These are phyloP conservation scores for Sparus aurata DNA, from an alignment of 2,797 vertebrate genomes.

Conservation along the genomic window DNA sequence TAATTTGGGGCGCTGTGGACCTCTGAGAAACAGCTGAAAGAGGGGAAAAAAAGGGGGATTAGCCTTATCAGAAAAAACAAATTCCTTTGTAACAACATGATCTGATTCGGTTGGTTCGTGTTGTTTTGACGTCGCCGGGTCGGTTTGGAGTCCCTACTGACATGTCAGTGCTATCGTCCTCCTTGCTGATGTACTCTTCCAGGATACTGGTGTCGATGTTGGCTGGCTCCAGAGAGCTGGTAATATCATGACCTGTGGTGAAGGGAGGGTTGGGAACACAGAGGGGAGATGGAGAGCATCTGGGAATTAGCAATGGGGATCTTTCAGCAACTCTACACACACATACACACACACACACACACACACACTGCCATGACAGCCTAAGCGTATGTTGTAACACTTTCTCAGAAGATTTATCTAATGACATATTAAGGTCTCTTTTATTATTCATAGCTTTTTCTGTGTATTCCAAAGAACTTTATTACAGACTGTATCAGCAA, in stretches of 20 bases:
- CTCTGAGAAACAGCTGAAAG: constrained; percentile 87
- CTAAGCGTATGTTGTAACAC: constrained; percentile 53
- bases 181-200: constrained; percentile 99
- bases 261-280: constrained; percentile 69
- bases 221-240: constrained; percentile 95
- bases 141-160: constrained; percentile 85
- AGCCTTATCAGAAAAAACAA: constrained; percentile 80
- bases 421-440: constrained; percentile 2
- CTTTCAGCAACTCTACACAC: constrained; percentile 60
- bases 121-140: constrained; percentile 75
- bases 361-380: constrained; percentile 56
- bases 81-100: constrained; percentile 80
- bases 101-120: constrained; percentile 62
- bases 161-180: constrained; percentile 98
- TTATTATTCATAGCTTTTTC: constrained; percentile 6
- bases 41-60: constrained; percentile 52
- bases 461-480: background rate
- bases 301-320: constrained; percentile 74
- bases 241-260: constrained; percentile 96
- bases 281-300: constrained; percentile 73
- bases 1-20: constrained; percentile 88
- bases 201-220: constrained; percentile 99
- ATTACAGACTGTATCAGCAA: background rate
- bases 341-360: background rate
- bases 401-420: constrained; percentile 21